Evolutionary conservation across 2,113 vertebrate species (phyloP).

Genomic region (Heterotis niloticus): DNA sequence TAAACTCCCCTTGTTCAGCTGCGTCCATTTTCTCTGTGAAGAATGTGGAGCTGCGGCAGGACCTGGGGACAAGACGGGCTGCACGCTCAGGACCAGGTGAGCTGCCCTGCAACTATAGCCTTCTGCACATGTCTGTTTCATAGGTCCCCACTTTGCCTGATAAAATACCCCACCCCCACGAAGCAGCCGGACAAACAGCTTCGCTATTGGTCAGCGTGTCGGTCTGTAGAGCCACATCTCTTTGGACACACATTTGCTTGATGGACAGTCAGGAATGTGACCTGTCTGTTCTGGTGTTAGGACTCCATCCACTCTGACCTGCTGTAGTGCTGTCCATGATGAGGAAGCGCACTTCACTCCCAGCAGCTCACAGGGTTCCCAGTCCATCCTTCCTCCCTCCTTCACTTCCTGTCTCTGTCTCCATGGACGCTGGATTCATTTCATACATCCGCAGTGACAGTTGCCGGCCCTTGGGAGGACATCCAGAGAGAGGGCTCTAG

Average conservation of each 20-base stretch:
- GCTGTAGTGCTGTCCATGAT: not conserved
- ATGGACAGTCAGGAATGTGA: not conserved
- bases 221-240: not conserved
- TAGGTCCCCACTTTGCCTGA: not conserved
- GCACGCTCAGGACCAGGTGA: slow-evolving; percentile 60
- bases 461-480: slow-evolving; percentile 65
- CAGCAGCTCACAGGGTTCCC: not conserved
- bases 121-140: not conserved
- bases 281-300: too few relatives aligned
- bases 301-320: not conserved
- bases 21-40: slow-evolving; percentile 71
- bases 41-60: slow-evolving; percentile 68
- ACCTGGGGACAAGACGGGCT: slow-evolving; percentile 69
- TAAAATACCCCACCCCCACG: slow-evolving; percentile 32
- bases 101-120: slow-evolving; percentile 24
- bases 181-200: too few relatives aligned
- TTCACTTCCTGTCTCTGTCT: slow-evolving; percentile 40
- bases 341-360: too few relatives aligned
- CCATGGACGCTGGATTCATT: not conserved
- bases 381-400: slow-evolving; percentile 28
- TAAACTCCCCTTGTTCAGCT: slow-evolving; percentile 45
- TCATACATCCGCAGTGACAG: slow-evolving; percentile 47
- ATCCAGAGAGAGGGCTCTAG: slow-evolving; percentile 70
- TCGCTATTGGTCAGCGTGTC: not conserved
- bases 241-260: not conserved